Base-by-base conservation (phyloP, 2,888 invertebrate genomes). In the Orthosia gracilis region DNA sequence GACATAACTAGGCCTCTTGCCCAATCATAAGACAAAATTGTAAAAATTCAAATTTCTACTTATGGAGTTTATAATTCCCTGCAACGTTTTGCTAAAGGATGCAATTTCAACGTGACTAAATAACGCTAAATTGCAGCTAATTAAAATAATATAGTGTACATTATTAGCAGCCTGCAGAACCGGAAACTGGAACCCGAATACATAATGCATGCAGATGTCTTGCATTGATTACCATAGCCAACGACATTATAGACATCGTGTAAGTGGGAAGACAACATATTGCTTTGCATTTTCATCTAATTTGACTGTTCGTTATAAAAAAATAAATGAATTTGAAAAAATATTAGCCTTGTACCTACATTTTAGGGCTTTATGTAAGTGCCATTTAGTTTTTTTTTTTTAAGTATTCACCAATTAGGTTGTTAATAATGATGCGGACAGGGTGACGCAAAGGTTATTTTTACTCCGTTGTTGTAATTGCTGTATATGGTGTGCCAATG, bases 171-270 rank as follows among this genome's bases (percentile, higher is more conserved):
- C 66, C 55, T 65, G 58, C 59, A 62, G 57, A 50, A 26, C 67
- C 76, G 81, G 84, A 84, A 80, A 76, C 84, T 66, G 58, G 61
- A 76, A 84, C 76, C 82, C 49, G 76, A 82, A 82, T 85, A 82
- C 83, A 72, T 82, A 85, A 83, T 83, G 75, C 74, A 78, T 78
- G 49, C 69, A 73, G 69, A 69, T 52, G 71, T 57, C 64, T 78
- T 75, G 78, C 63, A 74, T 78, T 55, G 65, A 71, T 82, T 85
- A 68, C 67, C 72, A 67, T 78, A 78, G 67, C 58, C 78, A 74
- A 82, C 54, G 78, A 74, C 74, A 63, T 74, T 64, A 49, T 70
- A 80, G 62, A 65, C 49, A 31, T 26, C 47, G 49, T 52, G 61
- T 65, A 54, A n/a, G n/a, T n/a, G n/a, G 65, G 63, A 52, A 67